Conservation (phyloP, 2,888 invertebrate genomes). For the Lasioglossum malachurum region DNA sequence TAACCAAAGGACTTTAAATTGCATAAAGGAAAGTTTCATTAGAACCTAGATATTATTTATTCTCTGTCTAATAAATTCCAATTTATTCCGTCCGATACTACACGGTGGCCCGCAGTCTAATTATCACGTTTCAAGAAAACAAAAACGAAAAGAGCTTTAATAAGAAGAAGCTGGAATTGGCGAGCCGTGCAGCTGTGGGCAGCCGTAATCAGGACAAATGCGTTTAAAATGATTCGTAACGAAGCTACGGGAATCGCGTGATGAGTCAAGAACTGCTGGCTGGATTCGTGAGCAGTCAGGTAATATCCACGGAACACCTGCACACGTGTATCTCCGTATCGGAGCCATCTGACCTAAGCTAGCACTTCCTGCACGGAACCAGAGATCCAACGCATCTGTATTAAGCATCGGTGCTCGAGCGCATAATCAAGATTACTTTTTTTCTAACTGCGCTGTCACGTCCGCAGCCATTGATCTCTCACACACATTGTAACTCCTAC, state of each 20-base stretch:
- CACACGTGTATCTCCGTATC: constrained; percentile 43
- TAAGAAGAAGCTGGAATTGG: background rate
- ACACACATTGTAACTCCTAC: background rate
- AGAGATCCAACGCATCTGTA: constrained; percentile 58
- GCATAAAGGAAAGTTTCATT: too few species aligned
- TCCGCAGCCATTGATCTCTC: background rate
- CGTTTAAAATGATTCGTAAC: constrained; percentile 30
- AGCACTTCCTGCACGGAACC: constrained; percentile 48
- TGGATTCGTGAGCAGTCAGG: constrained; percentile 30
- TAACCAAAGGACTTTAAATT: too few species aligned
- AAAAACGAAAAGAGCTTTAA: background rate
- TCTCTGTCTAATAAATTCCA: background rate
- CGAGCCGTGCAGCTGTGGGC: constrained; percentile 3
- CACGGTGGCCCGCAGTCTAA: background rate
- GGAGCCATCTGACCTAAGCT: constrained; percentile 55
- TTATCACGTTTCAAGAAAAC: background rate
- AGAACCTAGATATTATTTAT: too few species aligned
- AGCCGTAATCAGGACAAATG: constrained; percentile 18
- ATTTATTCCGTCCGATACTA: background rate
- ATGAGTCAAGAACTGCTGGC: constrained; percentile 29
- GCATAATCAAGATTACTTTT: constrained; percentile 47
- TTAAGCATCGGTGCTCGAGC: constrained; percentile 19
- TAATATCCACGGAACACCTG: constrained; percentile 60
- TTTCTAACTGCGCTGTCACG: background rate
- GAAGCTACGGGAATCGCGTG: constrained; percentile 41